These are phyloP conservation scores for Drosophila persimilis DNA, from an alignment of 1,140 invertebrate species.

Conservation along the genomic window DNA sequence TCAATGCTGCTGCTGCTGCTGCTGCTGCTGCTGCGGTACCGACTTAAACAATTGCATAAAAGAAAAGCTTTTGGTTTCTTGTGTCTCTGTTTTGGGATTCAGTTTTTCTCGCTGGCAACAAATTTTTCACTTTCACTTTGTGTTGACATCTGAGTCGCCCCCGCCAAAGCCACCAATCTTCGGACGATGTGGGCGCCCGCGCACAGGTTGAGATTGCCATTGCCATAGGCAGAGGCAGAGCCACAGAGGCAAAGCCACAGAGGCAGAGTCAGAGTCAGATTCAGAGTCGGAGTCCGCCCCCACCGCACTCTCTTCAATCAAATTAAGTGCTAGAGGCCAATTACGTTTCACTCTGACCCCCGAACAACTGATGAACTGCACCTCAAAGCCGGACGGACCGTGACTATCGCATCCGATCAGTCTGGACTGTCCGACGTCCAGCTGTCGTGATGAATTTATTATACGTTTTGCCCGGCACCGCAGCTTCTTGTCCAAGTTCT, in stretches of 20 bases:
- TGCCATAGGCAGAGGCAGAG: conserved; percentile 15
- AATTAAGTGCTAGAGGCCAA: conserved; percentile 73
- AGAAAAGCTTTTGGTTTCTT: conserved; percentile 37
- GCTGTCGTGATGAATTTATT: conserved; percentile 74
- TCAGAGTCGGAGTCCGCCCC: not conserved
- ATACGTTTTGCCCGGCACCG: conserved; percentile 27
- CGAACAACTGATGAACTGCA: conserved; percentile 60
- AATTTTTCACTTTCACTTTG: conserved; percentile 76
- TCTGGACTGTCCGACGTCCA: conserved; percentile 27
- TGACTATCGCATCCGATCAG: conserved; percentile 54
- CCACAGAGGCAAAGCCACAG: not conserved
- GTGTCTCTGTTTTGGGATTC: conserved; percentile 7
- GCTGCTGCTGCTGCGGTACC: conserved; percentile 1
- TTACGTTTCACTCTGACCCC: conserved; percentile 79
- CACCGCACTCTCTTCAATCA: conserved; percentile 52
- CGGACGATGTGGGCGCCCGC: conserved; percentile 17
- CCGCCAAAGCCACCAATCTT: conserved; percentile 38
- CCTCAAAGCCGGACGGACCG: conserved; percentile 49
- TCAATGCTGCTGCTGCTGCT: not conserved
- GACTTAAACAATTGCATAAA: conserved; percentile 70
- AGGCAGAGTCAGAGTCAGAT: not conserved
- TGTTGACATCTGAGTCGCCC: conserved; percentile 65
- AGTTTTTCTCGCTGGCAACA: conserved; percentile 18
- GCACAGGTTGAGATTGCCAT: conserved; percentile 55
- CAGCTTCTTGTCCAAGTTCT: conserved; percentile 23